These are phyloP conservation scores for Mergus octosetaceus DNA, from an alignment of 2,797 vertebrate species.

Conservation along the genomic window DNA sequence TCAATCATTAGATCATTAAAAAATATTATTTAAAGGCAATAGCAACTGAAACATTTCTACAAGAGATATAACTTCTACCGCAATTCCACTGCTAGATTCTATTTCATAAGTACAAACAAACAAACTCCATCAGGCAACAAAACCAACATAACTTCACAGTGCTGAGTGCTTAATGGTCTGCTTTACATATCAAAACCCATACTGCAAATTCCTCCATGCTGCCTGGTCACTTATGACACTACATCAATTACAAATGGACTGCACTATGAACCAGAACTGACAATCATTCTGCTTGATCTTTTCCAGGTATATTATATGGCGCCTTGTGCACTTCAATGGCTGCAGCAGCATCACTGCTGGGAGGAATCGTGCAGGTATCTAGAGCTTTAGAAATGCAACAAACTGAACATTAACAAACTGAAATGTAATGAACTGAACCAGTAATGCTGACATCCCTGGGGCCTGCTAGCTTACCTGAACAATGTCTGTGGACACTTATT, in stretches of 20 bases:
- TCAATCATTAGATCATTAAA: background rate
- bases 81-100: background rate
- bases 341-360: conserved; percentile 82
- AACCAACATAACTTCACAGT: background rate
- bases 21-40: background rate
- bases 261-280: background rate
- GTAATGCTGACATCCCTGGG: background rate
- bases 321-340: conserved; percentile 82
- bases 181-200: background rate
- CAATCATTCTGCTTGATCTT: background rate
- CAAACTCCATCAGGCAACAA: background rate
- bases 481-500: background rate
- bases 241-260: background rate
- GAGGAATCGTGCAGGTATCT: conserved; percentile 84
- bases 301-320: conserved; percentile 83
- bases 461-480: background rate
- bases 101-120: background rate
- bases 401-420: background rate
- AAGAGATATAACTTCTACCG: background rate
- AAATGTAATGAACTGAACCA: background rate
- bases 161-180: background rate
- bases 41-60: background rate
- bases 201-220: background rate
- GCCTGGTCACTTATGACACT: background rate
- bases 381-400: background rate